These are phyloP conservation scores for Eupithecia vulgata DNA, from an alignment of 2,888 invertebrate genomes.

Conservation along the genomic window DNA sequence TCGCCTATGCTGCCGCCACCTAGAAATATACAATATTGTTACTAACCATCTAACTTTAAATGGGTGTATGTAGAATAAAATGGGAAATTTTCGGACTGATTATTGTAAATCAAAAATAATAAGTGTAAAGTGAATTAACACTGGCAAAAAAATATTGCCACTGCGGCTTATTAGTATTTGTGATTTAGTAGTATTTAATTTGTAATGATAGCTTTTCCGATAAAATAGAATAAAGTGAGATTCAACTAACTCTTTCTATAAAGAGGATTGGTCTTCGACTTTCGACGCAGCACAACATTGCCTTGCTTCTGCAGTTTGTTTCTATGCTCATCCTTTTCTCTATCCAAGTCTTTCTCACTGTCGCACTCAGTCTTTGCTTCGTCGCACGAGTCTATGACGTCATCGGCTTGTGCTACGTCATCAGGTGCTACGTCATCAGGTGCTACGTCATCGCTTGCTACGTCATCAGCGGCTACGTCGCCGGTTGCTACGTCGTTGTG, in stretches of 20 bases:
- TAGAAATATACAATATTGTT: conserved; percentile 46
- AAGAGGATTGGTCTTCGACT: conserved; percentile 86
- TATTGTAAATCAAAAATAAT: background rate
- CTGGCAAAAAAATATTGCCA: too few relatives aligned
- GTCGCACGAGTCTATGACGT: conserved; percentile 65
- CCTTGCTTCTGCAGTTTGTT: conserved; percentile 75
- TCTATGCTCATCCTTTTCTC: conserved; percentile 51
- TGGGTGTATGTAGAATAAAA: too few relatives aligned
- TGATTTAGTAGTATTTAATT: background rate
- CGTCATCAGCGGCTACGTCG: conserved; percentile 34
- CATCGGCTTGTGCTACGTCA: conserved; percentile 37
- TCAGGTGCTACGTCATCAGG: conserved; percentile 41
- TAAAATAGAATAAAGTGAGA: too few relatives aligned
- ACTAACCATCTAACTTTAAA: too few relatives aligned
- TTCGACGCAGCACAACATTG: conserved; percentile 84
- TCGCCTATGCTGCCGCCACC: conserved; percentile 85
- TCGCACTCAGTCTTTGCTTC: conserved; percentile 68
- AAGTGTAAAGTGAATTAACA: background rate
- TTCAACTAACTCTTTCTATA: conserved; percentile 87
- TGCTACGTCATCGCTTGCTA: conserved; percentile 31
- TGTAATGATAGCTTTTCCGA: too few relatives aligned
- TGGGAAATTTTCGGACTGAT: background rate
- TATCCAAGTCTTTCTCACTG: conserved; percentile 67
- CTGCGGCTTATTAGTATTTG: background rate
- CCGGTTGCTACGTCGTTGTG: conserved; percentile 43